A percentile compares a stretch with the other conserved stretches of the same genome.
These are phyloP conservation scores for Pardosa pseudoannulata DNA, from an alignment of 2,888 invertebrate genomes.

Conservation along the genomic window DNA sequence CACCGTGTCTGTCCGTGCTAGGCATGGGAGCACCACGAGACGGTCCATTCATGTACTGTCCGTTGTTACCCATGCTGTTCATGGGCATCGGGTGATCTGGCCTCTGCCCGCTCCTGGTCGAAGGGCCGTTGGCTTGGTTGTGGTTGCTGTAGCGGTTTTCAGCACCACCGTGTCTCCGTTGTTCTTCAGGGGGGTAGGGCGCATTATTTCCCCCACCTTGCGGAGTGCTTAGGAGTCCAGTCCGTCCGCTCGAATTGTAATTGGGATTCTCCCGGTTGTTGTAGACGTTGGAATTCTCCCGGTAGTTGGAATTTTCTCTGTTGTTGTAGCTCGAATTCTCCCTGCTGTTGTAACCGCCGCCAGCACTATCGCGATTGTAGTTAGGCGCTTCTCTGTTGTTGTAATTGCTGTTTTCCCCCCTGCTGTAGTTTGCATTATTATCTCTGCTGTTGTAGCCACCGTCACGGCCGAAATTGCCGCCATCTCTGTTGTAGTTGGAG, in stretches of 20 bases:
- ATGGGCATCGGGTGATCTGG: neutral
- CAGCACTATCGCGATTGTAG: neutral
- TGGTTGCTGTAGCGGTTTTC: slow-evolving; percentile 20
- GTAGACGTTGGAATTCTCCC: too few species aligned
- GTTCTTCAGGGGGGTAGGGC: slow-evolving; percentile 21
- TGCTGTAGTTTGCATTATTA: neutral
- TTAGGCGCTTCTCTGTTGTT: neutral
- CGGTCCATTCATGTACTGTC: slow-evolving; percentile 41
- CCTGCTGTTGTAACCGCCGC: neutral
- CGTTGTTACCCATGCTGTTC: slow-evolving; percentile 17
- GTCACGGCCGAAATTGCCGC: too few species aligned
- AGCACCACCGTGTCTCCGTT: neutral
- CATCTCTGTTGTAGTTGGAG: neutral
- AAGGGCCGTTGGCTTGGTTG: neutral
- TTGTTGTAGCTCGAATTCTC: neutral
- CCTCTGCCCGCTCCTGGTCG: neutral
- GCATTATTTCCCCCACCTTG: neutral
- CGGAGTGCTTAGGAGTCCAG: slow-evolving; percentile 37
- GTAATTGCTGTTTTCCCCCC: neutral
- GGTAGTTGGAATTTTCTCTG: too few species aligned
- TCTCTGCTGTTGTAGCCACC: neutral
- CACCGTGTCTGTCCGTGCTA: slow-evolving; percentile 14
- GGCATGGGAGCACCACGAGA: slow-evolving; percentile 17
- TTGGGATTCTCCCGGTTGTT: too few species aligned
- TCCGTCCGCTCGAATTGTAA: neutral